Evolutionary conservation across 2,113 vertebrate genomes (phyloP), one percentile per base, ranked within the genome.

Genomic region (Myiozetetes cayanensis): DNA sequence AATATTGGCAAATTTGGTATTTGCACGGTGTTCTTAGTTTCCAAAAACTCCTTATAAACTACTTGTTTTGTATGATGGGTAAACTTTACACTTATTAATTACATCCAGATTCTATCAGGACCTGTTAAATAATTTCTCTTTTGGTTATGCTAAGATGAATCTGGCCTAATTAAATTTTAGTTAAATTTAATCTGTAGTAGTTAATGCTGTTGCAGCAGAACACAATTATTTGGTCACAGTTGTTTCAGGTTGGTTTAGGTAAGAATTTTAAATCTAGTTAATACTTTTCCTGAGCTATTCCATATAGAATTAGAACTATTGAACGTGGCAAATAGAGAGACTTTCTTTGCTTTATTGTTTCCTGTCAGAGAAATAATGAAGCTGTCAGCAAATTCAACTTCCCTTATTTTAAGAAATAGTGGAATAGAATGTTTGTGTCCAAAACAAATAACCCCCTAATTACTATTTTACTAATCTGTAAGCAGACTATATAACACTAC

Each of bases 91-190:
- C 55, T 47, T 90, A 73, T 30, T 95, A 91, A 90, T 94, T 97
- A 86, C 70, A 92, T 81, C 14, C 76, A 59, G 31, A 79, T 80
- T 94, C 58, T 94, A 66, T 44, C 65, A 87, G 52, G 61, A 84
- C 28, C 33, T 75, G 85, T 96, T 94, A 93, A 96, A 78, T 93
- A 92, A 93, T 90, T 91, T 95, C 6, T 79, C 46, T 93, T 75
- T 79, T 76, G 79, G 89, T 86, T 92, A 84, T 59, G 41, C 8
- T 46, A 49, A 73, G 33, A 43, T 83, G 35, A 91, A 92, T 93
- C 43, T 90, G 82, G 50, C 72, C 90, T 94, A 93, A 95, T 89
- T 94, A 83, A 85, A 65, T 91, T 83, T 79, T 66, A 94, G 85
- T 93, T 95, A 88, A 78, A 85, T 86, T 90, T 92, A 87, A 83